Percentiles rank a stretch among this genome's conserved stretches.
These are phyloP conservation scores for Frankliniella fusca DNA, from an alignment of 2,888 invertebrate genomes.

Conservation along the genomic window DNA sequence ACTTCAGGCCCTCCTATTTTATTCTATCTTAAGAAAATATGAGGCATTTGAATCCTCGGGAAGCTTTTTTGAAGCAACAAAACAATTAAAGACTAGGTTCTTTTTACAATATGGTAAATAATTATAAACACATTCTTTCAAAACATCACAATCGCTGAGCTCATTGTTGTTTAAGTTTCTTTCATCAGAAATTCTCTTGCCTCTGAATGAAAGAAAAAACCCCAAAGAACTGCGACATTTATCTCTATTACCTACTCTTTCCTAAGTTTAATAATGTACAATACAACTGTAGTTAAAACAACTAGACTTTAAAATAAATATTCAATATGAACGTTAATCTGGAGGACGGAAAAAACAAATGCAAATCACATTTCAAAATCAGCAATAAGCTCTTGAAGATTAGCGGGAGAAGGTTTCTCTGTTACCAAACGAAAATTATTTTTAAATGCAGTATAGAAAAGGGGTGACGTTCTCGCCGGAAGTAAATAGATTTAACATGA, in stretches of 20 bases:
- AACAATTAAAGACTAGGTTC: neutral
- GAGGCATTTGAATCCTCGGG: neutral
- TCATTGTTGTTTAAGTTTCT: neutral
- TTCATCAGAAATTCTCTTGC: neutral
- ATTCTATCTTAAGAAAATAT: neutral
- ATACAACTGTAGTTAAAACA: no score
- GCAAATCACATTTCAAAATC: neutral
- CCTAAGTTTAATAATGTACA: no score
- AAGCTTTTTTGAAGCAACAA: neutral
- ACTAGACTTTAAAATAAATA: no score
- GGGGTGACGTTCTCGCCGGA: no score
- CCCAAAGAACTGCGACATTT: neutral
- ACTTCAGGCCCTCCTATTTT: neutral
- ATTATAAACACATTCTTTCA: neutral
- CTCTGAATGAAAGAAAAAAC: conserved; percentile 1
- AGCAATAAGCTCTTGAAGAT: no score
- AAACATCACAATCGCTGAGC: conserved; percentile 8
- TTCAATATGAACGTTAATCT: neutral
- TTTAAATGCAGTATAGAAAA: no score
- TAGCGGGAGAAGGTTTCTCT: no score
- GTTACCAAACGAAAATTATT: no score
- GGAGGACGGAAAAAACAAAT: conserved; percentile 15
- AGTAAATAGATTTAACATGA: no score
- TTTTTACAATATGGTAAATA: neutral
- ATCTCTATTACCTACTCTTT: neutral